phyloP scores from a whole-genome alignment of 2,113 vertebrate genomes.

The Peromyscus californicus region DNA sequence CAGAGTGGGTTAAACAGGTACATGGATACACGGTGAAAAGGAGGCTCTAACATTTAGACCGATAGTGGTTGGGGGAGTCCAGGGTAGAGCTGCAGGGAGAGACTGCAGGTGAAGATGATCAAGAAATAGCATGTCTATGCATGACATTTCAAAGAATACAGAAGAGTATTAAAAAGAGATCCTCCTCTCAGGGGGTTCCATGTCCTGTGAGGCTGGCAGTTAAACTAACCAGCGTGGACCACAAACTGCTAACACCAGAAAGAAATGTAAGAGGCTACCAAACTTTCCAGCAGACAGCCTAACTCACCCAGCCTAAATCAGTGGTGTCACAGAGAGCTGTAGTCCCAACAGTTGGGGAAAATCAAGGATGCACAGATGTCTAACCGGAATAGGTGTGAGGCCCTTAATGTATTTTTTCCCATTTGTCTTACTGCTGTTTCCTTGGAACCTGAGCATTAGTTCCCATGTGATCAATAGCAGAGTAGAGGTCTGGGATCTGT shows the following conservation, averaged over 20 bases:
- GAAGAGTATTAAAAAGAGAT: neutral
- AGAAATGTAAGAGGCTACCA: neutral
- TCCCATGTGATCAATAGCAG: neutral
- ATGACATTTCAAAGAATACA: neutral
- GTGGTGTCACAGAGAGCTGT: neutral
- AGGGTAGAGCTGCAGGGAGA: neutral
- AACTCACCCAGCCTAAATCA: neutral
- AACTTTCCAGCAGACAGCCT: neutral
- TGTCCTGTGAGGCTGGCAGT: neutral
- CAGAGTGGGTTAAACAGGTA: neutral
- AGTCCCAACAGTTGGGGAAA: neutral
- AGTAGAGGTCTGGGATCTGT: neutral
- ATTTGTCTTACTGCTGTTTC: neutral
- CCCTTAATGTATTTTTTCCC: neutral
- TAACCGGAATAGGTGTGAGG: neutral
- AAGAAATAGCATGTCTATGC: neutral
- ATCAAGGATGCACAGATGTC: neutral
- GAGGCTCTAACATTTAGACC: neutral
- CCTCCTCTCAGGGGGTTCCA: neutral
- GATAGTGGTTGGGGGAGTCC: neutral
- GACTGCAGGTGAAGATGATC: neutral
- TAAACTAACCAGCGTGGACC: neutral
- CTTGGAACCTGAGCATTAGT: neutral
- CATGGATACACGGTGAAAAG: neutral
- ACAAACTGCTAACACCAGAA: neutral